Evolutionary conservation across 2,797 vertebrate genomes (phyloP).

Genomic region (Gila robusta): DNA sequence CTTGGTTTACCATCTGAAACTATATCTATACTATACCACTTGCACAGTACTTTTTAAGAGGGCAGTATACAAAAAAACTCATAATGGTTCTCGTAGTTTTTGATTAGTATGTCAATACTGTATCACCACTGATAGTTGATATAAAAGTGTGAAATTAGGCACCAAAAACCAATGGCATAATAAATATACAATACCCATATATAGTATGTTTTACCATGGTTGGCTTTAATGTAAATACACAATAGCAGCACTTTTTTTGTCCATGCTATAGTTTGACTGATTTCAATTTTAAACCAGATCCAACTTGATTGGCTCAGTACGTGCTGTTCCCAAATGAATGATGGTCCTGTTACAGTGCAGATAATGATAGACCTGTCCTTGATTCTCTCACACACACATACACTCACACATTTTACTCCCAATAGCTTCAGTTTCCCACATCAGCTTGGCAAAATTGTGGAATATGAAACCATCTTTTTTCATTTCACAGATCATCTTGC

Average conservation of each 20-base stretch:
- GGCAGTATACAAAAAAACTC: neutral
- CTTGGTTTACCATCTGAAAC: no score
- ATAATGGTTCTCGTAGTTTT: no score
- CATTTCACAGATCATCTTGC: conserved; percentile 49
- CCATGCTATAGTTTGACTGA: conserved; percentile 10
- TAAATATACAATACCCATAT: neutral
- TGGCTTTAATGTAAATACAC: neutral
- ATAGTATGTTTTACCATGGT: neutral
- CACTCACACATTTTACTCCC: neutral
- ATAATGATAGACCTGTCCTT: conserved; percentile 43
- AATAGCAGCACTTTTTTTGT: neutral
- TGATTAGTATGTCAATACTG: neutral
- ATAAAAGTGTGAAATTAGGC: neutral
- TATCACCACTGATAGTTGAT: neutral
- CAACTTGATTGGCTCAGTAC: conserved; percentile 26
- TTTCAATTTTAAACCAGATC: conserved; percentile 26
- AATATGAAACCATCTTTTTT: conserved; percentile 55
- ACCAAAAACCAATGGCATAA: neutral
- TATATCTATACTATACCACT: neutral
- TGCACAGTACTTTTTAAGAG: neutral
- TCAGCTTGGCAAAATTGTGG: conserved; percentile 37
- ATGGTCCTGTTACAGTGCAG: conserved; percentile 18
- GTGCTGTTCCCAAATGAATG: conserved; percentile 26
- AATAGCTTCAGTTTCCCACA: conserved; percentile 8
- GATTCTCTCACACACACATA: neutral